Base-by-base conservation (phyloP, 2,113 vertebrate species). In the Poeciliopsis retropinna region DNA sequence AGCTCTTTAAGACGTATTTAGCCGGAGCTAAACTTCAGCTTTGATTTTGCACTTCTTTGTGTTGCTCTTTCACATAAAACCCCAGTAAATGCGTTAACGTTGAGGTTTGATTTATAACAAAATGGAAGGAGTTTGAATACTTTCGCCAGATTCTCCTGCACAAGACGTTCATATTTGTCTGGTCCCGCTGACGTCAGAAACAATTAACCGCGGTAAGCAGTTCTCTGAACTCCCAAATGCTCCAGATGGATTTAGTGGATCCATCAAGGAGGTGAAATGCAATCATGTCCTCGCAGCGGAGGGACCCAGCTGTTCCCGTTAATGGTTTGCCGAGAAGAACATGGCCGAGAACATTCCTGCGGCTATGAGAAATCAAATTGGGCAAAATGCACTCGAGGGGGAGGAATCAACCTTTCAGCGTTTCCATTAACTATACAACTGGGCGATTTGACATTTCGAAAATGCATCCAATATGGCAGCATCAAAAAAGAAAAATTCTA, bases 251-350 rank as follows among this genome's bases (percentile, higher is more conserved):
- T 70, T 76, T 65, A 31, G 14, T 4, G 0, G 25, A 12, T 60
- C 15, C 17, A 67, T 39, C 4, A 57, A 78, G 41, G 8, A 15
- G 64, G 14, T 65, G 15, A 51, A 71, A 67, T 64, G 30, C 28
- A 62, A 67, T 61, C 8, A 54, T 57, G 5, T 57, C 22, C 14
- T 0, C 31, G 6, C 28, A 32, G 28, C 60, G 8, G 13, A 41
- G 32, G 41, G 66, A 25, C 76, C 31, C 85, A 88, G 72, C 75
- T 79, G 79, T 11, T 47, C 3, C 17, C 15, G 2, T 34, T 78
- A 64, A 66, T 60, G 28, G 19, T 19, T 29, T 25, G 31, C 70
- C 70, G 28, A 39, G 70, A 70, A 34, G 32, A 32, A 54, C 31
- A 70, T 41, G 5, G 31, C 29, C 34, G 2, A 67, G 83, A 72